A percentile compares a stretch with the other conserved stretches of the same genome.
Evolutionary conservation across 2,888 invertebrate genomes (phyloP).

Genomic region (Junonia oenone): DNA sequence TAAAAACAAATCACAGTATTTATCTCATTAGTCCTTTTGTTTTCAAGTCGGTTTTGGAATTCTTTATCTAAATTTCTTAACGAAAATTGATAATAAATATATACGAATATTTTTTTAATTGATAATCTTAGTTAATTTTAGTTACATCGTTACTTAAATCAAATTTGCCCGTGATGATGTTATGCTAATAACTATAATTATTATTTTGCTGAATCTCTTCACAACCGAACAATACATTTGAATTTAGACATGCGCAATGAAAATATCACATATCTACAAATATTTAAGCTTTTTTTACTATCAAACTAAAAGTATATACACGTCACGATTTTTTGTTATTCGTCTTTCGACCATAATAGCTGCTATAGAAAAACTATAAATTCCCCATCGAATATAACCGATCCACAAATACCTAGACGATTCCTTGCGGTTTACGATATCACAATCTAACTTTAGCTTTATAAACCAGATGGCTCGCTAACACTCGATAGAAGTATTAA

Average conservation of each 20-base stretch:
- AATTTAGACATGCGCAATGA: slow-evolving; percentile 60
- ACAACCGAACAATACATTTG: slow-evolving; percentile 28
- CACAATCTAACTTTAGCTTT: slow-evolving; percentile 78
- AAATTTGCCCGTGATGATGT: neutral
- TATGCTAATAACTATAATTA: slow-evolving; percentile 1
- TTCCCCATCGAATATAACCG: slow-evolving; percentile 28
- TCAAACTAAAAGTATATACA: neutral
- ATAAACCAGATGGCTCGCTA: slow-evolving; percentile 76
- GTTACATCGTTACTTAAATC: too few species aligned
- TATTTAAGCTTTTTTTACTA: neutral
- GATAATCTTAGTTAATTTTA: too few species aligned
- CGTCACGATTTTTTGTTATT: slow-evolving; percentile 1
- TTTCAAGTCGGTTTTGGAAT: too few species aligned
- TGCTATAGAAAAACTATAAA: slow-evolving; percentile 2
- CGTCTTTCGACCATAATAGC: neutral
- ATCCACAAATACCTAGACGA: slow-evolving; percentile 61
- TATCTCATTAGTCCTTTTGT: too few species aligned
- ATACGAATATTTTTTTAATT: too few species aligned
- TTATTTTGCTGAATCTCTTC: slow-evolving; percentile 24
- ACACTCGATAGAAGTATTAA: slow-evolving; percentile 66
- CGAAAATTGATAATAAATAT: too few species aligned
- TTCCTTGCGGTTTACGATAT: slow-evolving; percentile 73
- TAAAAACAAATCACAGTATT: too few species aligned
- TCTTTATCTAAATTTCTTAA: too few species aligned
- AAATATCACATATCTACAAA: slow-evolving; percentile 23